Base-by-base conservation (phyloP, 2,113 vertebrate species). In the Notarius lentiginosus region DNA sequence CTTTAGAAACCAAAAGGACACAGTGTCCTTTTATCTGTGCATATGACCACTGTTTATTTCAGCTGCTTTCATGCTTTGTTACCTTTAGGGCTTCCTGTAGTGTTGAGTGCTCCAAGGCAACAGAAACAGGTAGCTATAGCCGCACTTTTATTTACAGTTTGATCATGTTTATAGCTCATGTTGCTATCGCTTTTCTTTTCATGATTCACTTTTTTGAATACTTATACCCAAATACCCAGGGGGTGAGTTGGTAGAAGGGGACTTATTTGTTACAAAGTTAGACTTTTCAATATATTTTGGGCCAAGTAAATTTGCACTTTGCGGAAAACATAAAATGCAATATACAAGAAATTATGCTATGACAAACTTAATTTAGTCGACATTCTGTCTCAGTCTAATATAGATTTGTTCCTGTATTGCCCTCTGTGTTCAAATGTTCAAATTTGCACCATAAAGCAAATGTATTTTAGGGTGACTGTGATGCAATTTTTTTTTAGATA, bases 81-180 rank as follows among this genome's bases (percentile, higher is more conserved):
- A 73, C 17, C 53, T 70, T 79, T 77, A 51, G 65, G 49, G 53
- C 47, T 83, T 60, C 63, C 20, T 68, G 66, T 49, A 61, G 27
- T 83, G n/a, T 27, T 41, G 34, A 12, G 4, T 68, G 41, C 73
- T 88, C 49, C 51, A 51, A 14, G 55, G 79, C 70, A 82, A 65
- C 68, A 7, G 2, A n/a, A 56, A 80, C 63, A 66, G 12, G 53
- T 72, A 73, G 12, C 75, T 65, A 75, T 61, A 83, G 84, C 34
- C 63, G 86, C 84, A 30, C n/a, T 30, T 30, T 76, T 89, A 61
- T 72, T 70, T 82, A 84, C 66, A 66, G 34, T 87, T 53, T 73
- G 4, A 60, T 22, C 27, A 58, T 87, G 49, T 79, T 66, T 86
- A n/a, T 65, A 30, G 9, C 73, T 66, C 47, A 79, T 75, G 53